Conservation (phyloP, 2,113 vertebrate genomes). For the Corydoras sp. region DNA sequence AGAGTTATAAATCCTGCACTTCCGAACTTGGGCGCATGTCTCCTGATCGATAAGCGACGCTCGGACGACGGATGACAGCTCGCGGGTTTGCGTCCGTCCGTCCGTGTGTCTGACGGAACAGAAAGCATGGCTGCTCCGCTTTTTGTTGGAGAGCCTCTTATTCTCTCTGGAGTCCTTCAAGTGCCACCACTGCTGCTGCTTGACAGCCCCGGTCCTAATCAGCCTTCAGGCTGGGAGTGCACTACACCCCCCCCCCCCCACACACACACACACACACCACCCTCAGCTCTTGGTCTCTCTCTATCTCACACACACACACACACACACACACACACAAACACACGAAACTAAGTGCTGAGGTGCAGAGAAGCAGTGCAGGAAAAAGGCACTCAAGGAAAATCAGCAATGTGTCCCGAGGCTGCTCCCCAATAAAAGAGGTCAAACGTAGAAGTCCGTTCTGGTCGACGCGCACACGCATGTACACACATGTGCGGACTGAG, state of each 20-base stretch:
- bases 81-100: not conserved
- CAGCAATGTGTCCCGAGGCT: conserved; percentile 39
- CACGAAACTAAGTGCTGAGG: conserved; percentile 32
- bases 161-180: conserved; percentile 45
- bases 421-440: conserved; percentile 45
- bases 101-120: conserved; percentile 32
- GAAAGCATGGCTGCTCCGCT: conserved; percentile 49
- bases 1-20: not conserved
- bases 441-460: conserved; percentile 18
- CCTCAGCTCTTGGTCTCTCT: not conserved
- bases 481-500: not conserved
- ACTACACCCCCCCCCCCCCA: conserved; percentile 10
- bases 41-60: no score
- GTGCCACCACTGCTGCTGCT: conserved; percentile 38
- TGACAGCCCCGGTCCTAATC: conserved; percentile 55
- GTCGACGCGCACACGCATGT: not conserved
- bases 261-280: conserved; percentile 19
- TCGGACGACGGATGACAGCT: no score
- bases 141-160: conserved; percentile 40
- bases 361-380: conserved; percentile 39
- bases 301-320: not conserved
- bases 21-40: no score
- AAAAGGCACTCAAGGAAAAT: conserved; percentile 38
- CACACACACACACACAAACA: conserved; percentile 15
- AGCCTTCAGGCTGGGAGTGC: conserved; percentile 47